A percentile compares a stretch with the other conserved stretches of the same genome.
These are phyloP conservation scores for Atrichornis clamosus DNA, from an alignment of 2,113 vertebrate species.

Conservation along the genomic window DNA sequence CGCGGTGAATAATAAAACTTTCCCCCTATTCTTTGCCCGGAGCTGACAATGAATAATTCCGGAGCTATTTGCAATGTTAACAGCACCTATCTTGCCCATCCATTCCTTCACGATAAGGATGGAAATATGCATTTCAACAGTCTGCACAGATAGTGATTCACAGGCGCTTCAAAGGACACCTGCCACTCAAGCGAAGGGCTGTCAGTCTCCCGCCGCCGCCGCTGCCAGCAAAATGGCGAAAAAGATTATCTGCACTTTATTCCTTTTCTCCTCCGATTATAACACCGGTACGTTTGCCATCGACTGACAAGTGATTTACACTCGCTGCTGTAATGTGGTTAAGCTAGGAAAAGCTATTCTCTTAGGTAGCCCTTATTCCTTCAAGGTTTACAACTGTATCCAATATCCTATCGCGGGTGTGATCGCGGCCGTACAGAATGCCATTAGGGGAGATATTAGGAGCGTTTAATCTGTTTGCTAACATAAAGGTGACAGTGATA, in stretches of 20 bases:
- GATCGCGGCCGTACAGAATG: conserved; percentile 84
- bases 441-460: conserved; percentile 79
- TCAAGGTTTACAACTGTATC: conserved; percentile 88
- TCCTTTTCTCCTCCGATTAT: conserved; percentile 85
- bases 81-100: conserved; percentile 99
- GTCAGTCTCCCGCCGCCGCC: conserved; percentile 89
- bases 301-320: conserved; percentile 98
- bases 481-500: conserved; percentile 89
- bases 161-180: conserved; percentile 99
- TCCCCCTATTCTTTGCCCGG: conserved; percentile 81
- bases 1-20: conserved; percentile 99
- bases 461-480: conserved; percentile 78
- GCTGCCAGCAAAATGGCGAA: conserved; percentile 89
- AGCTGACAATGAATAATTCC: conserved; percentile 99
- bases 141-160: conserved; percentile 93
- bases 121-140: conserved; percentile 99
- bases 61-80: conserved; percentile 99
- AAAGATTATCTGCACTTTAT: conserved; percentile 98
- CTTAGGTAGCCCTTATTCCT: conserved; percentile 84
- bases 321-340: conserved; percentile 86
- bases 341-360: conserved; percentile 84
- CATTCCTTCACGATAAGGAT: conserved; percentile 98
- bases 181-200: conserved; percentile 99
- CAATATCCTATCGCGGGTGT: conserved; percentile 84
- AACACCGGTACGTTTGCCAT: conserved; percentile 87